Percentiles rank a stretch among this genome's conserved stretches.
These are phyloP conservation scores for Callipepla californica DNA, from an alignment of 2,113 vertebrate species.

Conservation along the genomic window DNA sequence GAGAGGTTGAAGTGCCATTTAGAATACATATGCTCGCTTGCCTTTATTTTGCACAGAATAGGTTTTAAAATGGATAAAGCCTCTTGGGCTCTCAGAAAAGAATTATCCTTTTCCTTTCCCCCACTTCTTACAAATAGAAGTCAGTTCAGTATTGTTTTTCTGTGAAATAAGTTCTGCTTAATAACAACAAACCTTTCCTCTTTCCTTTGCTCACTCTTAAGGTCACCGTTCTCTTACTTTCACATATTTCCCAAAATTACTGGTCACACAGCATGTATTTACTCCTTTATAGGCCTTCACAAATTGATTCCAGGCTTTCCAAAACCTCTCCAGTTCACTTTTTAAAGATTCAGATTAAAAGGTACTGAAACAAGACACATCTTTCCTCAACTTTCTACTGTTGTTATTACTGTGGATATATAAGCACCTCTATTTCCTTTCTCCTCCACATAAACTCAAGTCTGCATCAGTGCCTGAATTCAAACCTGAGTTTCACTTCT, in stretches of 20 bases:
- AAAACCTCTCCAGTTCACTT: not conserved
- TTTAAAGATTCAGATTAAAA: not conserved
- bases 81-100: not conserved
- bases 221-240: not conserved
- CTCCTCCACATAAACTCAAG: not conserved
- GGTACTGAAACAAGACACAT: not conserved
- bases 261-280: not conserved
- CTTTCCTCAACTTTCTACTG: not conserved
- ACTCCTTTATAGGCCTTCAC: not conserved
- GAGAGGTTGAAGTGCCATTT: slow-evolving; percentile 33
- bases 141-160: slow-evolving; percentile 9
- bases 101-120: not conserved
- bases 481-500: not conserved
- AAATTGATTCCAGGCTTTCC: slow-evolving; percentile 46
- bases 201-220: not conserved
- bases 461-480: not conserved
- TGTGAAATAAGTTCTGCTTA: slow-evolving; percentile 8
- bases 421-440: not conserved
- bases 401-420: not conserved
- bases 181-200: slow-evolving; percentile 13
- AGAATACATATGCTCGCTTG: slow-evolving; percentile 15
- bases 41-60: slow-evolving; percentile 33
- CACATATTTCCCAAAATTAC: slow-evolving; percentile 39
- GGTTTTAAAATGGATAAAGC: slow-evolving; percentile 26
- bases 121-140: not conserved